These are phyloP conservation scores for Ophion ventricosus DNA, from an alignment of 2,888 invertebrate species.

Conservation along the genomic window DNA sequence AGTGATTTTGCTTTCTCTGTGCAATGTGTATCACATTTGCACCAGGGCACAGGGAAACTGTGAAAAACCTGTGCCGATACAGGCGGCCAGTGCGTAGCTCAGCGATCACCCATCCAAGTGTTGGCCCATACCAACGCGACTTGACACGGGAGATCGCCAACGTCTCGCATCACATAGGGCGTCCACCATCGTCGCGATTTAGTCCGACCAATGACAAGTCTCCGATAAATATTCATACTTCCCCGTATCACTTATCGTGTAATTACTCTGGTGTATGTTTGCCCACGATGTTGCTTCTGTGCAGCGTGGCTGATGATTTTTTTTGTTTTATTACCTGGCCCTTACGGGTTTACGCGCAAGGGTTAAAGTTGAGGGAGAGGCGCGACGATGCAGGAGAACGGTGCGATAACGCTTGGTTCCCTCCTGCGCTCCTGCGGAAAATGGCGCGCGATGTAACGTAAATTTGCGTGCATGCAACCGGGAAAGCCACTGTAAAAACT, in stretches of 20 bases:
- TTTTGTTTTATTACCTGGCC: background rate
- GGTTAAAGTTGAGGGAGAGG: slow-evolving; percentile 53
- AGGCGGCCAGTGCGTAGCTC: too few species aligned
- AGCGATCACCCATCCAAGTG: background rate
- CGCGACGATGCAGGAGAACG: slow-evolving; percentile 60
- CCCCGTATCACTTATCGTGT: background rate
- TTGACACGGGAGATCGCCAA: background rate
- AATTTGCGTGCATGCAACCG: slow-evolving; percentile 42
- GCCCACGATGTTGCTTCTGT: background rate
- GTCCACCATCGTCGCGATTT: background rate
- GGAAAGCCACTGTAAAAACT: slow-evolving; percentile 28
- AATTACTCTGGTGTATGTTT: background rate
- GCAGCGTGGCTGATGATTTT: background rate
- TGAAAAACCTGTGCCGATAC: too few species aligned
- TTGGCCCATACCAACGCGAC: background rate
- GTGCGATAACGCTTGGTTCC: slow-evolving; percentile 53
- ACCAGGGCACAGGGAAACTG: too few species aligned
- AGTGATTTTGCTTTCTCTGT: too few species aligned
- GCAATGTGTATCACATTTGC: too few species aligned
- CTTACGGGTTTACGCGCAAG: slow-evolving; percentile 26
- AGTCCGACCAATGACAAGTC: background rate
- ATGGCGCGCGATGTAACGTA: slow-evolving; percentile 46
- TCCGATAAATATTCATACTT: background rate
- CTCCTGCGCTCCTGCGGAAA: slow-evolving; percentile 43
- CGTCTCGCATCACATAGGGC: background rate